These are phyloP conservation scores for Cervus canadensis DNA, from an alignment of 2,113 vertebrate species.

Conservation along the genomic window DNA sequence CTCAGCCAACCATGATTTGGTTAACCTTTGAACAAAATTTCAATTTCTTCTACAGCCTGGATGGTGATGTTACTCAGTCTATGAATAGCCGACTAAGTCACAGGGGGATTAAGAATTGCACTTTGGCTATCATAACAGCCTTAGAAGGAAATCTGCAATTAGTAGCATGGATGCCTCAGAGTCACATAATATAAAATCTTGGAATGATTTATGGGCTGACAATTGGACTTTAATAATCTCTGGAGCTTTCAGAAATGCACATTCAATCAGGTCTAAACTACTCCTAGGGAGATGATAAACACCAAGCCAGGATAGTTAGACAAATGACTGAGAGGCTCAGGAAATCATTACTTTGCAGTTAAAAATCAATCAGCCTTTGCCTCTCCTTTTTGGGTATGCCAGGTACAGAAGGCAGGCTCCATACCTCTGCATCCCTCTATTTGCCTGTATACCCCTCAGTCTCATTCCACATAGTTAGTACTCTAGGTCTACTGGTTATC, in stretches of 20 bases:
- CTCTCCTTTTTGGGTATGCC: not conserved
- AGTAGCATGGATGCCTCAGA: conserved; percentile 53
- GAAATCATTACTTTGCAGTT: conserved; percentile 53
- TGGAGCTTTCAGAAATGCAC: conserved; percentile 53
- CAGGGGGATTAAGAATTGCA: conserved; percentile 11
- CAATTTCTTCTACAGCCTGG: not conserved
- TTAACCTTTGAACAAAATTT: not conserved
- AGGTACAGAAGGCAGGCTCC: not conserved
- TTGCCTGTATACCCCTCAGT: not conserved
- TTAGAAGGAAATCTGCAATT: conserved; percentile 62
- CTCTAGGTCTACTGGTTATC: not conserved
- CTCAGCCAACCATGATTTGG: not conserved
- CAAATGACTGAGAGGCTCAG: conserved; percentile 53
- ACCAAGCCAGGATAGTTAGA: conserved; percentile 46
- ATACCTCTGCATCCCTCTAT: not conserved
- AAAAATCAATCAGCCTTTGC: conserved; percentile 59
- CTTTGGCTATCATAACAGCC: conserved; percentile 11
- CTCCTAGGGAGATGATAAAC: conserved; percentile 61
- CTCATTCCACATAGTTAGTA: not conserved
- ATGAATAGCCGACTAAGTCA: conserved; percentile 19
- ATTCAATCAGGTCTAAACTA: conserved; percentile 58
- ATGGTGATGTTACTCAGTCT: conserved; percentile 11
- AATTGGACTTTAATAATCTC: conserved; percentile 64
- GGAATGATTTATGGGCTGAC: conserved; percentile 62
- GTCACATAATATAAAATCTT: conserved; percentile 57